phyloP scores from a whole-genome alignment of 2,888 invertebrate genomes.

The Melieria picta region DNA sequence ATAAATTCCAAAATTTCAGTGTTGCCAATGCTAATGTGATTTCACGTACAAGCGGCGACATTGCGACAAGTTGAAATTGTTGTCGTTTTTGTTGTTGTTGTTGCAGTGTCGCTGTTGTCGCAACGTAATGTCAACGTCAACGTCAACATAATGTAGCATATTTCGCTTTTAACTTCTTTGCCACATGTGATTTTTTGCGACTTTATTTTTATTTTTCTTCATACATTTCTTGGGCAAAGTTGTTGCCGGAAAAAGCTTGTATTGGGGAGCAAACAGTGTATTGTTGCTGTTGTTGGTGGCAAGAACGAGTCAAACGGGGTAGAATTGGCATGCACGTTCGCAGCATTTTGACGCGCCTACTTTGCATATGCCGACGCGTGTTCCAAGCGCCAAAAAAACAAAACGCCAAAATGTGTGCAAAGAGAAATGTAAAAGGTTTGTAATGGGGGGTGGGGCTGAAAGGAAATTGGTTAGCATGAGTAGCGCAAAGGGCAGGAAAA shows the following conservation, averaged over 20 bases:
- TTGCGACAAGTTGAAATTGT: not conserved
- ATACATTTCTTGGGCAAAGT: too few species aligned
- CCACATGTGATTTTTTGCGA: not conserved
- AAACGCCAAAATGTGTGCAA: not conserved
- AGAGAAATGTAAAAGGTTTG: too few species aligned
- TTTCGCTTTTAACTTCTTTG: not conserved
- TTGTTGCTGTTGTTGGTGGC: too few species aligned
- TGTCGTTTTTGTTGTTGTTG: constrained; percentile 1
- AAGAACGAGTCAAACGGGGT: not conserved
- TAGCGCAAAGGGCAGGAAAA: not conserved
- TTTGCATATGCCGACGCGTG: constrained; percentile 19
- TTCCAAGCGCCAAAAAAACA: not conserved
- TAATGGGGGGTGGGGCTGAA: too few species aligned
- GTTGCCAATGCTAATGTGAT: constrained; percentile 33
- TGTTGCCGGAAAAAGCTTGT: too few species aligned
- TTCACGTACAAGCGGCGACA: not conserved
- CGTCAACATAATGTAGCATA: constrained; percentile 3
- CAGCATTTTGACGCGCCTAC: constrained; percentile 11
- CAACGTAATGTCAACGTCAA: constrained; percentile 26
- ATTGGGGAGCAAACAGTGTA: too few species aligned
- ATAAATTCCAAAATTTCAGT: constrained; percentile 31
- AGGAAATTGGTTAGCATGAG: too few species aligned
- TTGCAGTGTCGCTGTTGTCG: constrained; percentile 6
- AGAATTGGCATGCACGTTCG: not conserved
- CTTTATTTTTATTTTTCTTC: not conserved